Evolutionary conservation across 2,113 vertebrate species (phyloP).

Genomic region (Sapajus apella): DNA sequence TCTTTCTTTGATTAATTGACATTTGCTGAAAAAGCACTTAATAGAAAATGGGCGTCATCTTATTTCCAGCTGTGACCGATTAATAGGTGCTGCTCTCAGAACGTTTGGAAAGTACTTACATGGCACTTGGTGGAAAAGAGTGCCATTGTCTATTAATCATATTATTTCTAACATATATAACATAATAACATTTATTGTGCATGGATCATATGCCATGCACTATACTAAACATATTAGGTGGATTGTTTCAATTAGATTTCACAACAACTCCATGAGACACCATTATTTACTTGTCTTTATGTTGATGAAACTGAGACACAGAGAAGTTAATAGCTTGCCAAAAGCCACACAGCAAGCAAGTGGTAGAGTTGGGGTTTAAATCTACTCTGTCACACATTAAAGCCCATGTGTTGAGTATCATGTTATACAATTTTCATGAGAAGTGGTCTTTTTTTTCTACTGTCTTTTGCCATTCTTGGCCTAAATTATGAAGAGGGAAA

Average conservation of each 20-base stretch:
- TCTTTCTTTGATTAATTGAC: conserved; percentile 8
- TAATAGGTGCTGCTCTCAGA: background rate
- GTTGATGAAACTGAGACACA: background rate
- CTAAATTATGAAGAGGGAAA: background rate
- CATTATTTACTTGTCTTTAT: background rate
- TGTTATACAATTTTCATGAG: background rate
- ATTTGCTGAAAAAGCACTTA: background rate
- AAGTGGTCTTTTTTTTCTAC: background rate
- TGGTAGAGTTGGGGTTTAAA: background rate
- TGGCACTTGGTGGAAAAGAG: background rate
- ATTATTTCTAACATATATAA: background rate
- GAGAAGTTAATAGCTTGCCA: background rate
- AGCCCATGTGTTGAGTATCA: background rate
- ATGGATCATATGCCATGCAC: background rate
- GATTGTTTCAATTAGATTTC: background rate
- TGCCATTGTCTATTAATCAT: background rate
- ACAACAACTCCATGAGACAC: background rate
- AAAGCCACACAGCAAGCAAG: background rate
- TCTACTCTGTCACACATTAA: background rate
- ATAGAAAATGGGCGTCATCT: background rate
- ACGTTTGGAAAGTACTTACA: background rate
- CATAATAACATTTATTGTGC: background rate
- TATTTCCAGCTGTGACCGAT: conserved; percentile 11
- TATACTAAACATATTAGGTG: background rate
- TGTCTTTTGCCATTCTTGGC: background rate